phyloP scores from a whole-genome alignment of 2,888 invertebrate species.

The Aquatica leii region DNA sequence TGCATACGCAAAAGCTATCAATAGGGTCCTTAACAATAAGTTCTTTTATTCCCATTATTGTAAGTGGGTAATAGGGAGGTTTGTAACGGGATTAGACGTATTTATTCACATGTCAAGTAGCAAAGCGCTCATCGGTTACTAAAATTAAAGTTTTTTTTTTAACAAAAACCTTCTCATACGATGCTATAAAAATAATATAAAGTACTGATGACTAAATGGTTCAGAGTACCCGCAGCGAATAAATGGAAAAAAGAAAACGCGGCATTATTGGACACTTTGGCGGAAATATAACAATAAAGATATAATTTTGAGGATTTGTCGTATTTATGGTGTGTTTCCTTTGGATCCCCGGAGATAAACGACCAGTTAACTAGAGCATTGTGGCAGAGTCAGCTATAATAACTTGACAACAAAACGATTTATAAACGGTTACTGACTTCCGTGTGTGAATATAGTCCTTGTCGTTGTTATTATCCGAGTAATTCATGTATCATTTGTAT shows the following conservation, averaged over 20 bases:
- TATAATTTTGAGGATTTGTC: slow-evolving; percentile 42
- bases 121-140: slow-evolving; percentile 49
- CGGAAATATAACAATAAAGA: slow-evolving; percentile 38
- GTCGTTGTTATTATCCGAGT: slow-evolving; percentile 39
- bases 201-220: no score
- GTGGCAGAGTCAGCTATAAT: slow-evolving; percentile 45
- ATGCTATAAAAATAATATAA: no score
- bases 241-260: no score
- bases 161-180: no score
- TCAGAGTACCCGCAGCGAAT: not conserved
- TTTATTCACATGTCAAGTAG: slow-evolving; percentile 45
- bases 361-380: slow-evolving; percentile 50
- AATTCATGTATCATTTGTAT: slow-evolving; percentile 44
- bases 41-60: slow-evolving; percentile 20
- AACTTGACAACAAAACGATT: slow-evolving; percentile 46
- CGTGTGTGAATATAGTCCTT: slow-evolving; percentile 43
- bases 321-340: slow-evolving; percentile 36
- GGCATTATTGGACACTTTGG: no score
- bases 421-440: slow-evolving; percentile 48
- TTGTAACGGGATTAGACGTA: slow-evolving; percentile 40
- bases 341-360: slow-evolving; percentile 43
- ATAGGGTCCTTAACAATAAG: slow-evolving; percentile 11
- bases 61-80: slow-evolving; percentile 41
- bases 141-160: slow-evolving; percentile 26
- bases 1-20: slow-evolving; percentile 1